Evolutionary conservation across 2,797 vertebrate genomes (phyloP).

Genomic region (Gallinago nigripennis): DNA sequence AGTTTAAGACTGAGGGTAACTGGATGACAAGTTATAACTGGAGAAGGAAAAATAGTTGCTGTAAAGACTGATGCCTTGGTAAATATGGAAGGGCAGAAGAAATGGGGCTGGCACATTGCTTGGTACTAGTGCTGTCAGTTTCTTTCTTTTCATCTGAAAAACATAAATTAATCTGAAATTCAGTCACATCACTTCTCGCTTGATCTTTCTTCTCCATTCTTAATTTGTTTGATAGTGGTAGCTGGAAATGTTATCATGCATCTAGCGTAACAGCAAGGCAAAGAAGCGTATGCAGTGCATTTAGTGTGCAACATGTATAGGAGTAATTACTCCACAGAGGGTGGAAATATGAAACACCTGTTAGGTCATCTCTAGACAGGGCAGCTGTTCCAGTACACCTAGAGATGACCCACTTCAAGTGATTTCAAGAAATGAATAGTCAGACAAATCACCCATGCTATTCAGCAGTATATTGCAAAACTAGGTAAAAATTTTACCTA

Average conservation of each 20-base stretch:
- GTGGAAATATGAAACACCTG: neutral
- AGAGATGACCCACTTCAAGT: neutral
- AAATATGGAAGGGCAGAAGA: neutral
- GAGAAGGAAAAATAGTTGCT: neutral
- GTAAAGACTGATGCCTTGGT: neutral
- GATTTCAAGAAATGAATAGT: neutral
- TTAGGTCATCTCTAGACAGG: neutral
- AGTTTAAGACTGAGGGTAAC: neutral
- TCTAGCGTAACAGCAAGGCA: neutral
- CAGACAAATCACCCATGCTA: neutral
- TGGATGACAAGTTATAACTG: neutral
- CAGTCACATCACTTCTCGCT: neutral
- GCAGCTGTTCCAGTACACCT: neutral
- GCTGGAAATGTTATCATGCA: neutral
- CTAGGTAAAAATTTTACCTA: neutral
- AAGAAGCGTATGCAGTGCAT: neutral
- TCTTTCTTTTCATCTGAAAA: neutral
- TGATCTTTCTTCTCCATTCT: neutral
- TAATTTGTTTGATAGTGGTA: neutral
- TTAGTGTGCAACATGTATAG: neutral
- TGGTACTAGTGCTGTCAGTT: neutral
- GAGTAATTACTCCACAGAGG: neutral
- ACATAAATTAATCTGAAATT: neutral
- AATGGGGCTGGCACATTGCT: neutral
- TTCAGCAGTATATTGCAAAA: neutral